Percentiles rank a stretch among this genome's conserved stretches.
These are phyloP conservation scores for Meloidogyne floridensis DNA, from an alignment of 1,140 invertebrate genomes.

Conservation along the genomic window DNA sequence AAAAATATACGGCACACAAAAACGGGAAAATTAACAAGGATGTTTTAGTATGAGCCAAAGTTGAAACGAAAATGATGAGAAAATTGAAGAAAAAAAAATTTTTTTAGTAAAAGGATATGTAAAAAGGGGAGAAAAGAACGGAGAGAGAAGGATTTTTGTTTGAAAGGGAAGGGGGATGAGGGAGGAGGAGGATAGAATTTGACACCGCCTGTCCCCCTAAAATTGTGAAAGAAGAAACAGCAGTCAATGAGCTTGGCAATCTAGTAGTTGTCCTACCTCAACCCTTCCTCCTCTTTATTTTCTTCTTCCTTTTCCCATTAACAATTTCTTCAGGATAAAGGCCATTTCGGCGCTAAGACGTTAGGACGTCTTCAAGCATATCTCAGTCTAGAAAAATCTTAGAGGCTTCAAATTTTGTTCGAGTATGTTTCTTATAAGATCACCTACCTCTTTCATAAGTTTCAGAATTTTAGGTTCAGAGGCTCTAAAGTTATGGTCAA, in stretches of 20 bases:
- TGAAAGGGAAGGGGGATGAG: background rate
- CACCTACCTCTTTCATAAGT: too few species aligned
- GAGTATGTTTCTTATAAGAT: too few species aligned
- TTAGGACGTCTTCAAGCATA: background rate
- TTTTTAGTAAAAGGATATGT: conserved; percentile 10
- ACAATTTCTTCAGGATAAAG: background rate
- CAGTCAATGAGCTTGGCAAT: background rate
- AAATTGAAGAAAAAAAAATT: background rate
- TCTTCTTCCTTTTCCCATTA: background rate
- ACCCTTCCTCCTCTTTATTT: background rate
- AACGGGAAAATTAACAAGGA: background rate
- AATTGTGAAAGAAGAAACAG: background rate
- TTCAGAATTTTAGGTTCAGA: too few species aligned
- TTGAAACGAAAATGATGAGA: too few species aligned
- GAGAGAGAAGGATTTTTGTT: background rate
- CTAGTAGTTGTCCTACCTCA: background rate
- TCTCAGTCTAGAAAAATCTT: too few species aligned
- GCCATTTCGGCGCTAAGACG: background rate
- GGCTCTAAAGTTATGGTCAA: too few species aligned
- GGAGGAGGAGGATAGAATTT: background rate
- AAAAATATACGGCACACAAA: conserved; percentile 3
- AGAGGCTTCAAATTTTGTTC: too few species aligned
- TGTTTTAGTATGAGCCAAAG: background rate
- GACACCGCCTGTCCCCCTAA: background rate
- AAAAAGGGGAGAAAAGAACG: background rate